Conservation (phyloP, 2,113 vertebrate species). For the Dermatemys mawii region DNA sequence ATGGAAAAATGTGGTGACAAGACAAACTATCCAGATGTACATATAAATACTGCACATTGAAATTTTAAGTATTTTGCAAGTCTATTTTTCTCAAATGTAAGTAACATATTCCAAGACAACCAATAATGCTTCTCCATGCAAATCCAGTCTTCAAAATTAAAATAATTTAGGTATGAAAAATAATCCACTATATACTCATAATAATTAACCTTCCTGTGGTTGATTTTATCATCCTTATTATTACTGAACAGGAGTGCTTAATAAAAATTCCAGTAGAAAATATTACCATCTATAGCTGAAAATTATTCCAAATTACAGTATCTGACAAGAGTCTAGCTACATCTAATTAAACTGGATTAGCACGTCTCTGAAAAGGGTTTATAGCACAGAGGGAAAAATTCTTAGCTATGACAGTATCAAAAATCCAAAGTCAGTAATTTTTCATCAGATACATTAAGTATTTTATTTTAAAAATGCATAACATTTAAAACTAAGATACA, state of each 20-base stretch:
- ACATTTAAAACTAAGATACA: neutral
- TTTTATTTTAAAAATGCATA: neutral
- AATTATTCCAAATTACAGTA: constrained; percentile 68
- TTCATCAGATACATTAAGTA: neutral
- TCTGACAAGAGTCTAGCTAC: constrained; percentile 68
- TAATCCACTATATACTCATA: constrained; percentile 55
- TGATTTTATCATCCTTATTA: constrained; percentile 69
- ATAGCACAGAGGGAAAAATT: constrained; percentile 40
- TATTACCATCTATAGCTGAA: constrained; percentile 66
- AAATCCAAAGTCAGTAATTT: neutral
- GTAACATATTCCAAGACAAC: constrained; percentile 3
- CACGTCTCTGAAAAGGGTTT: constrained; percentile 61
- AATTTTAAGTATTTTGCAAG: neutral
- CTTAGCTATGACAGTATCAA: neutral
- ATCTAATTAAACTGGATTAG: constrained; percentile 73
- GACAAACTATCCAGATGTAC: accelerated
- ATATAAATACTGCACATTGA: accelerated
- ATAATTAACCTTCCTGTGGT: constrained; percentile 70
- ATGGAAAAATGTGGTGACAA: accelerated
- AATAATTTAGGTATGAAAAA: constrained; percentile 54
- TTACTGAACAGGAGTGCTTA: constrained; percentile 68
- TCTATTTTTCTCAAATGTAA: constrained; percentile 35
- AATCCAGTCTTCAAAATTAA: constrained; percentile 69
- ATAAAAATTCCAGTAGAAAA: constrained; percentile 72
- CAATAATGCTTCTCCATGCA: constrained; percentile 56